A percentile compares a stretch with the other conserved stretches of the same genome.
Evolutionary conservation across 2,888 invertebrate species (phyloP).

Genomic region (Thereva unica): DNA sequence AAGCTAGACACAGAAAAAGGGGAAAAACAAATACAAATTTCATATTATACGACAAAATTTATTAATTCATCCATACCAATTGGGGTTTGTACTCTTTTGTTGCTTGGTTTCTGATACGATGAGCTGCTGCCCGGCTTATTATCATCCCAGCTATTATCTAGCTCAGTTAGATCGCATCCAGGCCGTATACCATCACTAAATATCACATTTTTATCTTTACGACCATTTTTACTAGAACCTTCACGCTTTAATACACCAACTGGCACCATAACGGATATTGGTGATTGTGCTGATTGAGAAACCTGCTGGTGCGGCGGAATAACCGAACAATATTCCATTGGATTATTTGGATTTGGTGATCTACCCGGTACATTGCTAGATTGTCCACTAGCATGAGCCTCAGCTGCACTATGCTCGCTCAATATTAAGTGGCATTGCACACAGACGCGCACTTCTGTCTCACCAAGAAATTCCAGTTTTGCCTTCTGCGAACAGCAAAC

Average conservation of each 20-base stretch:
- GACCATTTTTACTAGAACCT: constrained; percentile 58
- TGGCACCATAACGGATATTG: constrained; percentile 80
- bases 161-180: constrained; percentile 81
- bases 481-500: constrained; percentile 76
- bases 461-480: constrained; percentile 72
- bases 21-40: neutral
- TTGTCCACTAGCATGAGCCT: neutral
- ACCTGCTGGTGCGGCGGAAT: constrained; percentile 79
- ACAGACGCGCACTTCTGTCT: constrained; percentile 78
- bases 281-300: constrained; percentile 54
- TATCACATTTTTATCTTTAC: constrained; percentile 77
- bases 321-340: constrained; percentile 84
- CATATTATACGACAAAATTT: constrained; percentile 18
- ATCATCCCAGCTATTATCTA: constrained; percentile 68
- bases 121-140: constrained; percentile 51
- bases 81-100: constrained; percentile 52
- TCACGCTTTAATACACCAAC: constrained; percentile 75
- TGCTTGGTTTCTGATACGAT: constrained; percentile 32
- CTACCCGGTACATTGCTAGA: neutral
- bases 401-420: constrained; percentile 54
- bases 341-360: constrained; percentile 81
- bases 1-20: neutral
- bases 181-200: constrained; percentile 89
- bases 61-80: constrained; percentile 43
- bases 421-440: constrained; percentile 69